Conservation (phyloP, 2,113 vertebrate genomes). For the Atrichornis clamosus region DNA sequence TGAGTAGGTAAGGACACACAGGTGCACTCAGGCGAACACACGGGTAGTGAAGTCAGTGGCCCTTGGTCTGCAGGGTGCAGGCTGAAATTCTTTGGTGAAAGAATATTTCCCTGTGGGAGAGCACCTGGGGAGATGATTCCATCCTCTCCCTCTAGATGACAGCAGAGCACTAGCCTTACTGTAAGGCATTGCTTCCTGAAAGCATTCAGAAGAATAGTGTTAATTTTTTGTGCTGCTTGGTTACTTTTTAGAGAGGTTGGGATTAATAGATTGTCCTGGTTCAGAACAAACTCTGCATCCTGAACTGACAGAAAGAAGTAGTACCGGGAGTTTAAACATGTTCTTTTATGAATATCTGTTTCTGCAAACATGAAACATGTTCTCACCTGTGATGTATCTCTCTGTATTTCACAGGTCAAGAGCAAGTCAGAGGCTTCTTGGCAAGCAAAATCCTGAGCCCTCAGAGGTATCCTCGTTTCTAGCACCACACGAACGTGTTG, state of each 20-base stretch:
- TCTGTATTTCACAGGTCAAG: not conserved
- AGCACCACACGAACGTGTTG: not conserved
- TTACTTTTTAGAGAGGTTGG: not conserved
- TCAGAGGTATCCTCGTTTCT: not conserved
- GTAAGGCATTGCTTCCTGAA: not conserved
- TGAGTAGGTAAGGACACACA: not conserved
- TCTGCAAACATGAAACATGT: rapidly evolving
- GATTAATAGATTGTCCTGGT: not conserved
- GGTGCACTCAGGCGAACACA: not conserved
- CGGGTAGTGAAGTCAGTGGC: not conserved
- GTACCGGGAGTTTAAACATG: not conserved
- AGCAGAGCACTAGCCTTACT: not conserved
- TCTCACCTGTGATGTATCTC: not conserved
- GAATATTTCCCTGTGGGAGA: not conserved
- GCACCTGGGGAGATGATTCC: not conserved
- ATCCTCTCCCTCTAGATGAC: conserved; percentile 46
- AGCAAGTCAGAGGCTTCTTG: not conserved
- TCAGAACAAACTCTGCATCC: not conserved
- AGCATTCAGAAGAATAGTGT: not conserved
- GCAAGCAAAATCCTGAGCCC: not conserved
- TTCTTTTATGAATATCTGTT: not conserved
- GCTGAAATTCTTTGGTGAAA: not conserved
- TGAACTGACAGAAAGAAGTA: not conserved
- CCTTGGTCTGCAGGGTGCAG: not conserved
- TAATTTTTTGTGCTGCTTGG: not conserved